These are phyloP conservation scores for Plutomurus gul DNA, from an alignment of 1,140 invertebrate species.

Conservation along the genomic window DNA sequence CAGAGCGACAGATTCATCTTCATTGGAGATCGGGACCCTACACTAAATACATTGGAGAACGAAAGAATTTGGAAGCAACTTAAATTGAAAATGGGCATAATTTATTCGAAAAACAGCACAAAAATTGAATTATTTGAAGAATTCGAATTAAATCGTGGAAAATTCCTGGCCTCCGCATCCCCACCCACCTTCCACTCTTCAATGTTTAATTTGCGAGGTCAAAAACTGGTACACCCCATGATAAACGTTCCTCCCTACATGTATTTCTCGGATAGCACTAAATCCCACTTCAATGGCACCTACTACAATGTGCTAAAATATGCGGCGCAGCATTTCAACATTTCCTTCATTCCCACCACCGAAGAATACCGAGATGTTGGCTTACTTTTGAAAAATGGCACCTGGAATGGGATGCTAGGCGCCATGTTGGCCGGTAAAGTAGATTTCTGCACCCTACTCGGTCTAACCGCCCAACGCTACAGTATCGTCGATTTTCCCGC, in stretches of 20 bases:
- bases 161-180: too few relatives aligned
- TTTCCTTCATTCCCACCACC: neutral
- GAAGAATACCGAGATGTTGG: neutral
- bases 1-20: too few relatives aligned
- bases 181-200: too few relatives aligned
- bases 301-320: neutral
- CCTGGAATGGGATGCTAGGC: neutral
- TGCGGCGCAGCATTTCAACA: neutral
- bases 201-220: neutral
- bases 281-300: neutral
- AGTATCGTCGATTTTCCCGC: neutral
- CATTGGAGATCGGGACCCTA: too few relatives aligned
- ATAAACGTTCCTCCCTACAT: neutral
- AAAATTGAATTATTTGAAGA: too few relatives aligned
- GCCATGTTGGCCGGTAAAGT: neutral
- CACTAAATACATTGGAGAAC: too few relatives aligned
- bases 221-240: neutral
- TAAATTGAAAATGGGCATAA: too few relatives aligned
- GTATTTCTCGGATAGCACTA: neutral
- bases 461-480: neutral
- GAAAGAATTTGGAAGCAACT: too few relatives aligned
- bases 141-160: too few relatives aligned
- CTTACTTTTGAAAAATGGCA: neutral
- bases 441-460: neutral
- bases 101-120: too few relatives aligned